Percentiles rank a stretch among this genome's conserved stretches.
Evolutionary conservation across 2,797 vertebrate genomes (phyloP).

Genomic region (Ibycter americanus): DNA sequence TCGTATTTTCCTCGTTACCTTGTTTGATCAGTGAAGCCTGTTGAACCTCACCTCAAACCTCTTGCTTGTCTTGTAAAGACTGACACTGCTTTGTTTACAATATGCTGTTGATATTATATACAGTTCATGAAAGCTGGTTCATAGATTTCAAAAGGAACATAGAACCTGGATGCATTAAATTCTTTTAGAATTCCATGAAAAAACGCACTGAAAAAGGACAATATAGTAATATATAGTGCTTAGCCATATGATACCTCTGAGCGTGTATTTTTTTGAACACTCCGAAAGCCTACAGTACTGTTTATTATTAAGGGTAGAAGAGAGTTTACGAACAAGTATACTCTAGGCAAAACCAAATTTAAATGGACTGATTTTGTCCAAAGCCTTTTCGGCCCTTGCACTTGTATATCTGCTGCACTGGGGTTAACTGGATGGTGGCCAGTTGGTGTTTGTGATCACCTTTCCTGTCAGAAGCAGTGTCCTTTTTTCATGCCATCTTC

Average conservation of each 20-base stretch:
- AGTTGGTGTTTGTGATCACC: conserved; percentile 15
- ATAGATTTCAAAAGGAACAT: background rate
- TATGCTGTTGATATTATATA: background rate
- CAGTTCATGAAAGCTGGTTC: background rate
- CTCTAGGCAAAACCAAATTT: background rate
- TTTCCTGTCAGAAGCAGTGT: background rate
- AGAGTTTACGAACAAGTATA: background rate
- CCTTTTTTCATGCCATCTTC: background rate
- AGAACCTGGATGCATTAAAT: background rate
- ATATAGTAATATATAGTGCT: background rate
- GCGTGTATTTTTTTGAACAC: background rate
- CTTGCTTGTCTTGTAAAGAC: background rate
- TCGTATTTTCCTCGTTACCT: background rate
- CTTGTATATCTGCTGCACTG: background rate
- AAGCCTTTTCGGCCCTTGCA: background rate
- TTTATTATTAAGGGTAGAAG: background rate
- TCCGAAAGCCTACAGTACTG: background rate
- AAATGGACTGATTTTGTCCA: background rate
- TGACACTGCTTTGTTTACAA: background rate
- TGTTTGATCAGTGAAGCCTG: background rate
- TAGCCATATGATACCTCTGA: background rate
- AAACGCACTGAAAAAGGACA: background rate
- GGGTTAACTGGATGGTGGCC: conserved; percentile 22
- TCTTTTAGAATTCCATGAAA: background rate
- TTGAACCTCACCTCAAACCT: background rate